phyloP scores from a whole-genome alignment of 2,797 vertebrate genomes.

The Lutjanus campechanus region DNA sequence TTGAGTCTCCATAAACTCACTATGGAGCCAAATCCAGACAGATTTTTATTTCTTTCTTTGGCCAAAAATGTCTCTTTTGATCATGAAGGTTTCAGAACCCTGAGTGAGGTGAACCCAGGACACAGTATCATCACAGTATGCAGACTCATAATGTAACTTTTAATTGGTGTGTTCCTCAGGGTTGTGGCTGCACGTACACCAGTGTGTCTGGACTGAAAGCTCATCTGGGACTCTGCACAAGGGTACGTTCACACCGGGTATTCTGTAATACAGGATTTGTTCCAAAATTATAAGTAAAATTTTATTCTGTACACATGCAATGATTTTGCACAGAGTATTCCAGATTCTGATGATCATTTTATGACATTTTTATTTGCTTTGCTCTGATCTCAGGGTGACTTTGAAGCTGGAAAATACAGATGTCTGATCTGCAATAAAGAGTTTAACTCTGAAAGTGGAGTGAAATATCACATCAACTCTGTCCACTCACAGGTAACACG shows the following conservation, averaged over 20 bases:
- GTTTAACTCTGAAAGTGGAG: constrained; percentile 95
- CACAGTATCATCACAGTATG: no score
- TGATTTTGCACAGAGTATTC: neutral
- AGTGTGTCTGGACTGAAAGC: constrained; percentile 95
- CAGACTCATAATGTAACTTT: neutral
- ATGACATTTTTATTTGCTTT: neutral
- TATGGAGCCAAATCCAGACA: no score
- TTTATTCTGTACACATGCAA: neutral
- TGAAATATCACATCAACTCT: constrained; percentile 97
- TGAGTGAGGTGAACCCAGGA: no score
- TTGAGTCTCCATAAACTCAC: no score
- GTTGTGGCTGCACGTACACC: constrained; percentile 89
- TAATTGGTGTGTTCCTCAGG: constrained; percentile 60
- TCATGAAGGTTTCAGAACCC: no score
- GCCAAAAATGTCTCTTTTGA: no score
- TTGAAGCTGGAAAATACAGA: constrained; percentile 94
- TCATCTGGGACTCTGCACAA: constrained; percentile 93
- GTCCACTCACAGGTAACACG: constrained; percentile 91
- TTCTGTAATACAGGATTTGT: no score
- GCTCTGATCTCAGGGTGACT: constrained; percentile 88
- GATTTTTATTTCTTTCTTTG: no score
- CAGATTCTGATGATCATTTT: neutral
- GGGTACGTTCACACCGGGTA: constrained; percentile 77
- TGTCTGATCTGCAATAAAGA: constrained; percentile 96
- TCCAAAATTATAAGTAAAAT: neutral